A percentile compares a stretch with the other conserved stretches of the same genome.
Conservation (phyloP, 1,140 invertebrate species). For the Mercenaria mercenaria region DNA sequence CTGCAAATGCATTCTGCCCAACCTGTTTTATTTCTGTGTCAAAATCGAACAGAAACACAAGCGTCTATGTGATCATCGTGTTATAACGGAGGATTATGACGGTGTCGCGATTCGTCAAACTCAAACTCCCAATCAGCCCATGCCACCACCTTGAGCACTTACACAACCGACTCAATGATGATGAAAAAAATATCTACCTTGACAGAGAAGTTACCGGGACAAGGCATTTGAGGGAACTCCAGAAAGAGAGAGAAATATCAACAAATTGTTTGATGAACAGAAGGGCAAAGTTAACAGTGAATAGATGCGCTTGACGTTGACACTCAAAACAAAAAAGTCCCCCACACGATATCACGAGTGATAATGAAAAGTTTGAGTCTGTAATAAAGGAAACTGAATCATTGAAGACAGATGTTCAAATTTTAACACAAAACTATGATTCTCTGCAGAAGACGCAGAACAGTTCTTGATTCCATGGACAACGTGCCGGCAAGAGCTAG, state of each 20-base stretch:
- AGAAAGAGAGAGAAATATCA: neutral
- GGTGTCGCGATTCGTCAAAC: neutral
- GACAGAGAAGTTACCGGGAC: neutral
- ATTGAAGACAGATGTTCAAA: neutral
- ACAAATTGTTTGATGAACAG: neutral
- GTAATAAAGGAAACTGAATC: neutral
- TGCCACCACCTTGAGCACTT: neutral
- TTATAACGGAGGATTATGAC: neutral
- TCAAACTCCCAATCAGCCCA: neutral
- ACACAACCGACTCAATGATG: neutral
- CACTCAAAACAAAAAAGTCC: neutral
- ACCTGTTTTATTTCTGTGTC: neutral
- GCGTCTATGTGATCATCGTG: neutral
- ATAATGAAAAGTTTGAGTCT: neutral
- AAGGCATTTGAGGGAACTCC: neutral
- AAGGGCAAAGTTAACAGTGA: neutral
- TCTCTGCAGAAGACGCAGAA: neutral
- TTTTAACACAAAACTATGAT: neutral
- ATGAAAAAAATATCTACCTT: neutral
- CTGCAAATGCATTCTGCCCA: neutral
- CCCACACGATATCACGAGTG: neutral
- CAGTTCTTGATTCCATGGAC: neutral
- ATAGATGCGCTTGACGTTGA: neutral
- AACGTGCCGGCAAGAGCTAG: neutral
- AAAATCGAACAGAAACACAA: neutral